Conservation (phyloP, 1,140 invertebrate species). For the Stratiolaelaps scimitus region DNA sequence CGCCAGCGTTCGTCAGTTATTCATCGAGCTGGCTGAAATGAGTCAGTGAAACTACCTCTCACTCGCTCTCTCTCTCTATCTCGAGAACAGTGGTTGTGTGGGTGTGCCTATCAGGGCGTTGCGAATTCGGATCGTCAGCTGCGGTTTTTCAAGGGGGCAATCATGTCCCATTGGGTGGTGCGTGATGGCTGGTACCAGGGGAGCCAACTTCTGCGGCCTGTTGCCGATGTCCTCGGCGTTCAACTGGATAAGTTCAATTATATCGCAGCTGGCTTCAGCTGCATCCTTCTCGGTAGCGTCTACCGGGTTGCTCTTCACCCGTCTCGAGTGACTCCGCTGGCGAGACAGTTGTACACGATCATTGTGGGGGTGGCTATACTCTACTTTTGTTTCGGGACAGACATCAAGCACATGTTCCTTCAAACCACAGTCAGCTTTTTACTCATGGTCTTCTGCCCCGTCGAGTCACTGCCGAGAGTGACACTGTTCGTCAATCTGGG, state of each 20-base stretch:
- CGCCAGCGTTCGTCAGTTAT: too few species aligned
- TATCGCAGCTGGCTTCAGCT: not conserved
- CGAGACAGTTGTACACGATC: slow-evolving; percentile 12
- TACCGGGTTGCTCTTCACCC: slow-evolving; percentile 11
- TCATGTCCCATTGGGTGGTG: slow-evolving; percentile 24
- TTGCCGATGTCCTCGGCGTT: not conserved
- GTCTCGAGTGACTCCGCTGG: not conserved
- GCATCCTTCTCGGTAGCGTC: slow-evolving; percentile 10
- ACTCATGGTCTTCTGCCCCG: not conserved
- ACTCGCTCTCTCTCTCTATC: not conserved
- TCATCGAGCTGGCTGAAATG: too few species aligned
- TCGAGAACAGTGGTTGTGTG: slow-evolving; percentile 4
- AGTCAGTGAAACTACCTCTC: slow-evolving; percentile 27
- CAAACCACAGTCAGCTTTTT: slow-evolving; percentile 1
- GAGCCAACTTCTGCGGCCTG: not conserved
- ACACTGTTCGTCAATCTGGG: slow-evolving; percentile 1
- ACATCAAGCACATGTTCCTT: not conserved
- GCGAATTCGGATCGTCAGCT: too few species aligned
- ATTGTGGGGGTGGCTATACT: not conserved
- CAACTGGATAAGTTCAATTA: slow-evolving; percentile 24
- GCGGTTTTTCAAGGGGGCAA: not conserved
- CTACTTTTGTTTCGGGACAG: slow-evolving; percentile 5
- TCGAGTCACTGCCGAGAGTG: slow-evolving; percentile 8
- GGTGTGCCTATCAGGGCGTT: too few species aligned
- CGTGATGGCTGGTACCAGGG: slow-evolving; percentile 10